phyloP scores from a whole-genome alignment of 2,888 invertebrate species.

The Sphaerophoria rueppellii region DNA sequence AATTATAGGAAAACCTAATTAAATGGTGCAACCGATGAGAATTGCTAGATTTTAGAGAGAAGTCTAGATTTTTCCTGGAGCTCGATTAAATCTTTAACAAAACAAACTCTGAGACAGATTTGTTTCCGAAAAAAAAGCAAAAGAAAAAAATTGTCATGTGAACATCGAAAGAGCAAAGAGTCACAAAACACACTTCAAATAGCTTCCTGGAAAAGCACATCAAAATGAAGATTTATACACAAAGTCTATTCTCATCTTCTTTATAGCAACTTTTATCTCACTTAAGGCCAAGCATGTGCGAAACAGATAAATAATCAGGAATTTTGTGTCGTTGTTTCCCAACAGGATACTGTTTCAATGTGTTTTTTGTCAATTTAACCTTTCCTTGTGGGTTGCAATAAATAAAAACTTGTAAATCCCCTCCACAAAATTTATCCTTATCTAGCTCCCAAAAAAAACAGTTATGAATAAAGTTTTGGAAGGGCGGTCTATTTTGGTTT shows the following conservation, averaged over 20 bases:
- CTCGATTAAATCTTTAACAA: no score
- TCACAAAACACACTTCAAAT: not conserved
- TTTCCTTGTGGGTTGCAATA: constrained; percentile 2
- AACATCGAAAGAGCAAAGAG: constrained; percentile 7
- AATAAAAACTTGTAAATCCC: constrained; percentile 2
- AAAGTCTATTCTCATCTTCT: not conserved
- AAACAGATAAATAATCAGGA: not conserved
- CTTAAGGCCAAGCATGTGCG: constrained; percentile 2
- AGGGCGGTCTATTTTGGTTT: not conserved
- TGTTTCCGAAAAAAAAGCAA: not conserved
- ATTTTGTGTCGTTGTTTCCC: not conserved
- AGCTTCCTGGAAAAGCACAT: constrained; percentile 5
- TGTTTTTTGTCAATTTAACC: constrained; percentile 28
- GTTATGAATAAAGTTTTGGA: not conserved
- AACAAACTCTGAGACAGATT: constrained; percentile 21
- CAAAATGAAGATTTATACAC: constrained; percentile 1
- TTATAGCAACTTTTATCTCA: constrained; percentile 17
- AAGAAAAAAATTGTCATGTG: constrained; percentile 4
- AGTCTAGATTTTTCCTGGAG: no score
- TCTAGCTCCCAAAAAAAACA: not conserved
- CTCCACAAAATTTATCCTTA: not conserved
- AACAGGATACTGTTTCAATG: constrained; percentile 1
- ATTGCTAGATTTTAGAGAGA: no score
- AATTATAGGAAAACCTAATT: no score
- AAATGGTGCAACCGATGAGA: no score